phyloP scores from a whole-genome alignment of 1,140 invertebrate genomes.

The Aporrectodea caliginosa region DNA sequence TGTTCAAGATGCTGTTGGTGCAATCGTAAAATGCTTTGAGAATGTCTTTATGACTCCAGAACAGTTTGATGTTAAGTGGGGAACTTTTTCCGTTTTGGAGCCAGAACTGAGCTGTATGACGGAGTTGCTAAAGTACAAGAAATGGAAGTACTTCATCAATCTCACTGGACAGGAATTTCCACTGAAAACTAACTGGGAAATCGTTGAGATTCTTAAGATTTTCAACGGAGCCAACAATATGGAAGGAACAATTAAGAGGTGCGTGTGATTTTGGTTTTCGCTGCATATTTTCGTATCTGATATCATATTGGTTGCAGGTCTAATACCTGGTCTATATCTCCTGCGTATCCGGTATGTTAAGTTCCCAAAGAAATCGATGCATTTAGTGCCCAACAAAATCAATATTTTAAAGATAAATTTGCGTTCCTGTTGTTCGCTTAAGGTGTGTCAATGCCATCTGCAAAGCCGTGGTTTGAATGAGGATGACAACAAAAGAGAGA shows the following conservation, averaged over 20 bases:
- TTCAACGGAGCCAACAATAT: slow-evolving; percentile 31
- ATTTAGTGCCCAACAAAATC: too few relatives aligned
- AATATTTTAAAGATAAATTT: too few relatives aligned
- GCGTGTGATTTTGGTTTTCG: slow-evolving; percentile 1
- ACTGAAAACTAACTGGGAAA: slow-evolving; percentile 31
- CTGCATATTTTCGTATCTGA: too few relatives aligned
- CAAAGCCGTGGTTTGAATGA: too few relatives aligned
- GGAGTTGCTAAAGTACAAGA: slow-evolving; percentile 30
- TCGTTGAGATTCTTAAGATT: slow-evolving; percentile 30
- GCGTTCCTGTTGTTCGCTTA: too few relatives aligned
- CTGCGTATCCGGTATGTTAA: too few relatives aligned
- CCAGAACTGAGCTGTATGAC: slow-evolving; percentile 40
- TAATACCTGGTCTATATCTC: too few relatives aligned
- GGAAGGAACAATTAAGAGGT: slow-evolving; percentile 26
- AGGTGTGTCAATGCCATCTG: too few relatives aligned
- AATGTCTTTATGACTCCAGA: slow-evolving; percentile 35
- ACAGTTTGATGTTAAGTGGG: slow-evolving; percentile 28
- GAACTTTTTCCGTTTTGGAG: slow-evolving; percentile 18
- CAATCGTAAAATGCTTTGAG: slow-evolving; percentile 35
- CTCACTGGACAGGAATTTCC: slow-evolving; percentile 36
- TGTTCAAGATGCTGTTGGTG: slow-evolving; percentile 37
- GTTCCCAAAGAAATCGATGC: too few relatives aligned
- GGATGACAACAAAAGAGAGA: too few relatives aligned
- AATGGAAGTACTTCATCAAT: slow-evolving; percentile 36
- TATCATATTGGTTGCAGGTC: too few relatives aligned